Evolutionary conservation across 2,888 invertebrate species (phyloP).

Genomic region (Tetragonisca angustula): DNA sequence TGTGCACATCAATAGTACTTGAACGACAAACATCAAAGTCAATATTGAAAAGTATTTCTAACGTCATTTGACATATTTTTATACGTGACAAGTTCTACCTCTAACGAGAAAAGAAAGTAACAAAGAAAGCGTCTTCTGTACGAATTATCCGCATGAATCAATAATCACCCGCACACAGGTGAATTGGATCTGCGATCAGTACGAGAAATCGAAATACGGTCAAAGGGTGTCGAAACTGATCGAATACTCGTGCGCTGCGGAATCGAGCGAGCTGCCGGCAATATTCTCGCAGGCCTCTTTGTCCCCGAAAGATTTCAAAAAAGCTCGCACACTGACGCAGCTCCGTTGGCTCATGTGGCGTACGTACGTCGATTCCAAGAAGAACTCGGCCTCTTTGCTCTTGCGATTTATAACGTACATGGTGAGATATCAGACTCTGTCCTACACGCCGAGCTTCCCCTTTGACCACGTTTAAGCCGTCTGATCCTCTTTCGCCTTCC

Average conservation of each 20-base stretch:
- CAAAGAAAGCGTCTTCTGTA: neutral
- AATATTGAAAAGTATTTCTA: too few relatives aligned
- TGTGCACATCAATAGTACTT: too few relatives aligned
- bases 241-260: constrained; percentile 62
- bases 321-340: constrained; percentile 87
- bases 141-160: neutral
- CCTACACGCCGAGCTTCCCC: neutral
- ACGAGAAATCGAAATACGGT: constrained; percentile 84
- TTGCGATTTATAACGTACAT: constrained; percentile 87
- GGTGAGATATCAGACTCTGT: constrained; percentile 82
- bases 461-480: constrained; percentile 9
- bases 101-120: neutral
- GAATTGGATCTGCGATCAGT: constrained; percentile 86
- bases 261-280: constrained; percentile 38
- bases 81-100: too few relatives aligned
- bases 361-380: constrained; percentile 87
- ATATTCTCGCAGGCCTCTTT: constrained; percentile 79
- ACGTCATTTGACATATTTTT: too few relatives aligned
- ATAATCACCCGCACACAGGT: constrained; percentile 75
- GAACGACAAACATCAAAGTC: too few relatives aligned
- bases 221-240: constrained; percentile 68
- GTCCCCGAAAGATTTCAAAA: constrained; percentile 80
- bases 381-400: constrained; percentile 88
- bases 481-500: neutral
- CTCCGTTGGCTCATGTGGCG: constrained; percentile 90